These are phyloP conservation scores for Propithecus deckenii DNA, from an alignment of 2,797 vertebrate genomes.

Conservation along the genomic window DNA sequence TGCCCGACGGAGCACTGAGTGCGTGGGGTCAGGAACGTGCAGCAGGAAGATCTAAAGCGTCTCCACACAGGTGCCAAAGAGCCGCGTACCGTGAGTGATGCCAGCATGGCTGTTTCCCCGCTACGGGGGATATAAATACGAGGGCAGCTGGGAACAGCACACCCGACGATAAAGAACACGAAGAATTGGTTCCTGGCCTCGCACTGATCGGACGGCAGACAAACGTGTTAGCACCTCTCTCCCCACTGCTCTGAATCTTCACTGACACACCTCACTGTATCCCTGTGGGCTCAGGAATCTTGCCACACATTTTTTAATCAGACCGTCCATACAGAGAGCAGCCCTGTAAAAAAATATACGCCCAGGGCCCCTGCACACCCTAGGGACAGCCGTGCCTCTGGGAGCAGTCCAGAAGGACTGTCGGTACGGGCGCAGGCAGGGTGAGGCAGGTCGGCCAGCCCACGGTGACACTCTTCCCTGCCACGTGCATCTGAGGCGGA, in stretches of 20 bases:
- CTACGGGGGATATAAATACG: background rate
- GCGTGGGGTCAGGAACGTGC: background rate
- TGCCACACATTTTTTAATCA: background rate
- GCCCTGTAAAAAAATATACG: background rate
- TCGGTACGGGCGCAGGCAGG: background rate
- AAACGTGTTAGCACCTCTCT: background rate
- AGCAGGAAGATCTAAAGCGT: rapidly evolving
- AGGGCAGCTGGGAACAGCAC: background rate
- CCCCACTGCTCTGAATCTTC: background rate
- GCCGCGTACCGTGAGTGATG: background rate
- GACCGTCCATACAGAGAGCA: background rate
- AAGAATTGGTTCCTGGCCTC: background rate
- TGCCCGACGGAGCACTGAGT: rapidly evolving
- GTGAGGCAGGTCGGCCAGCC: background rate
- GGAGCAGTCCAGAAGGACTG: background rate
- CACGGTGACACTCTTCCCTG: background rate
- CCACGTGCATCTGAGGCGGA: background rate
- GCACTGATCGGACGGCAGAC: background rate
- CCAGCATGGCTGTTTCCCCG: background rate
- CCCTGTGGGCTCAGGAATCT: background rate
- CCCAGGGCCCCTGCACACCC: background rate
- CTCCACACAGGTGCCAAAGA: background rate
- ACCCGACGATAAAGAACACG: background rate
- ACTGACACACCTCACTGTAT: too few relatives aligned
- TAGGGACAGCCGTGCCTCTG: background rate